A percentile compares a stretch with the other conserved stretches of the same genome.
Conservation (phyloP, 92 coral and sea anemone genomes). For the Porites rus region DNA sequence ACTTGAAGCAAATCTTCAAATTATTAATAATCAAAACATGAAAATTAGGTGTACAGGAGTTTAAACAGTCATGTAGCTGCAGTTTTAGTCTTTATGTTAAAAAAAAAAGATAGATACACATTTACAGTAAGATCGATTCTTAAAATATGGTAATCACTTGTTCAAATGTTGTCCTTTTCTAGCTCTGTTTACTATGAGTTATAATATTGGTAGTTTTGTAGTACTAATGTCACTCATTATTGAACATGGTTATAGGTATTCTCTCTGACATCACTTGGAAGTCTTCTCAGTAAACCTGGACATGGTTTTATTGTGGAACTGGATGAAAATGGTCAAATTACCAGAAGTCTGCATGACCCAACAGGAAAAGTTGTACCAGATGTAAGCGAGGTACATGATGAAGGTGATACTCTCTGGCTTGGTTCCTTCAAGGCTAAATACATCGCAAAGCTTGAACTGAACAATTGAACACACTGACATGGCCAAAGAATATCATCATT, state of each 20-base stretch:
- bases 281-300: slow-evolving; percentile 16
- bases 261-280: slow-evolving; percentile 50
- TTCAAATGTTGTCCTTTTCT: neutral
- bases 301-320: slow-evolving; percentile 78
- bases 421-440: slow-evolving; percentile 72
- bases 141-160: no score
- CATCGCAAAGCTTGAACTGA: slow-evolving; percentile 69
- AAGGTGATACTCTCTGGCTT: slow-evolving; percentile 66
- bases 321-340: slow-evolving; percentile 75
- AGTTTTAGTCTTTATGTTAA: no score
- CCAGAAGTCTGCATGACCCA: slow-evolving; percentile 78
- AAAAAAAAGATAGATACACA: no score
- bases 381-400: slow-evolving; percentile 88
- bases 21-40: no score
- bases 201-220: no score
- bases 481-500: neutral
- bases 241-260: slow-evolving; percentile 36
- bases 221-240: neutral
- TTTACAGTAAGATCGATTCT: no score
- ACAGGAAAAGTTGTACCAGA: slow-evolving; percentile 58
- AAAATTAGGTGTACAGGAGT: no score
- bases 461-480: neutral
- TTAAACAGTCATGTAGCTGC: no score
- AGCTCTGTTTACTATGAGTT: neutral
- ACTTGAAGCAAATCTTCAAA: no score